Conservation (phyloP, 2,888 invertebrate species). For the Caenorhabditis sinica region DNA sequence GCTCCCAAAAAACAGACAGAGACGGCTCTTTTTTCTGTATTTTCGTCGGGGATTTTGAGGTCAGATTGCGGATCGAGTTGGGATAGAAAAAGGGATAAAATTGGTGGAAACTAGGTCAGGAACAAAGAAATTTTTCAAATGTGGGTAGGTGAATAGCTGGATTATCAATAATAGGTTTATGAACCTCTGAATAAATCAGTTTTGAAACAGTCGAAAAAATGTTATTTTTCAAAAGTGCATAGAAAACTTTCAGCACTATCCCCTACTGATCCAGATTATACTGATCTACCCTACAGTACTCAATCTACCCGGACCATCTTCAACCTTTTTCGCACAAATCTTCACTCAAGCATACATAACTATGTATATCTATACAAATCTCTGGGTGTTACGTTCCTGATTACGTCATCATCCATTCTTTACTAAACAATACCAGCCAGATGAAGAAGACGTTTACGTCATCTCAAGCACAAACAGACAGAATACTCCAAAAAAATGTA, state of each 20-base stretch:
- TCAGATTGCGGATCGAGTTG: background rate
- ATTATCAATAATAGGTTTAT: no score
- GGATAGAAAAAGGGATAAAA: background rate
- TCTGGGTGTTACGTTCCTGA: background rate
- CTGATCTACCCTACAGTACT: background rate
- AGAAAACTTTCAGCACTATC: no score
- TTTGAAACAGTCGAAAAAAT: no score
- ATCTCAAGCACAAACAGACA: constrained; percentile 9
- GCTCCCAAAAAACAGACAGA: constrained; percentile 1
- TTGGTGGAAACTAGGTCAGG: no score
- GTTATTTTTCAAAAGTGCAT: no score
- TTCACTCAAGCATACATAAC: background rate
- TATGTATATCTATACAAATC: background rate
- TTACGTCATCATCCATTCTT: constrained; percentile 16
- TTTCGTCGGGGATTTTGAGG: background rate
- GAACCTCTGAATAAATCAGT: no score
- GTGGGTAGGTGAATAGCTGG: no score
- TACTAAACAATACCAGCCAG: constrained; percentile 19
- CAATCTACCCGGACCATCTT: background rate
- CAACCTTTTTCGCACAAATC: background rate
- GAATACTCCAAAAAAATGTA: constrained; percentile 16
- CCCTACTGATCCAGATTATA: no score
- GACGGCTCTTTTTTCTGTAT: background rate
- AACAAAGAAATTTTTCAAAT: no score
- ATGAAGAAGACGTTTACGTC: constrained; percentile 13